Percentiles rank a stretch among this genome's conserved stretches.
Conservation (phyloP, 2,797 vertebrate species). For the Eospalax fontanierii region DNA sequence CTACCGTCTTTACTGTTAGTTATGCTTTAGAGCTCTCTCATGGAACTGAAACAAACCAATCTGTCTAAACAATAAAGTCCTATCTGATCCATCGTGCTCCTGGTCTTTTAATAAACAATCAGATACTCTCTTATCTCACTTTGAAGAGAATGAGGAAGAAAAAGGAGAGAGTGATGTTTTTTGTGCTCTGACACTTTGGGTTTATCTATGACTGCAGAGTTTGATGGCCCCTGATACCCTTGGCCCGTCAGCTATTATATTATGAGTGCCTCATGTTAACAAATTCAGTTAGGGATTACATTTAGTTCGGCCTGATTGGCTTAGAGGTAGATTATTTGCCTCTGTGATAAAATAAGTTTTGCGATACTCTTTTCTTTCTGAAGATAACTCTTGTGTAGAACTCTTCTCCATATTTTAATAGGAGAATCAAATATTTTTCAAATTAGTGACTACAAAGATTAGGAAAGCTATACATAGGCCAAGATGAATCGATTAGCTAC, state of each 20-base stretch:
- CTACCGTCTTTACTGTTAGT: neutral
- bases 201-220: neutral
- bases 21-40: neutral
- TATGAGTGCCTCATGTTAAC: neutral
- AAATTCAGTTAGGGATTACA: neutral
- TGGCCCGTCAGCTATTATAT: neutral
- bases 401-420: neutral
- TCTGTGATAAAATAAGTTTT: neutral
- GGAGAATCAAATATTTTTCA: neutral
- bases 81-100: neutral
- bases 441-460: neutral
- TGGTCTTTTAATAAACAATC: neutral
- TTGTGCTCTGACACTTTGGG: neutral
- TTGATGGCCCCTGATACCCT: neutral
- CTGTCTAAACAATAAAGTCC: conserved; percentile 38
- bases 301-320: neutral
- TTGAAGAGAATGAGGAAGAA: neutral
- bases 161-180: neutral
- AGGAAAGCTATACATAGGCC: neutral
- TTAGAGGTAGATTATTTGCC: conserved; percentile 14
- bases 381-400: neutral
- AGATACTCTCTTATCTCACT: conserved; percentile 41
- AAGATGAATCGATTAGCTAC: neutral
- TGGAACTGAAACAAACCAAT: conserved; percentile 39
- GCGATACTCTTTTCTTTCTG: conserved; percentile 17